Base-by-base conservation (phyloP, 1,140 invertebrate genomes). In the Adelges cooleyi region DNA sequence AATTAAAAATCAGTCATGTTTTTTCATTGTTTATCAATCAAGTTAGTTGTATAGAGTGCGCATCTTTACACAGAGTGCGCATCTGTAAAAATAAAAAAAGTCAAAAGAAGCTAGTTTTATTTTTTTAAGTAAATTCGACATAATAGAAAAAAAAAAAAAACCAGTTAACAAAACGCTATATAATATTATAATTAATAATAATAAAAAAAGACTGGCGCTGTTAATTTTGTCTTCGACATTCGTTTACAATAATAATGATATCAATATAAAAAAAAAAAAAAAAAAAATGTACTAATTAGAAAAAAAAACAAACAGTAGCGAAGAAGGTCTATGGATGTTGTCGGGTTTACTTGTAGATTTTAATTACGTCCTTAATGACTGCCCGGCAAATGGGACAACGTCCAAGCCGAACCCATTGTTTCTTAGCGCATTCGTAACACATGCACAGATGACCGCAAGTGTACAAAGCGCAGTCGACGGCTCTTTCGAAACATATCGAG, bases 381-480 rank as follows among this genome's bases (percentile, higher is more conserved):
- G 92, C 90, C 46, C 94, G 78, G 74, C 95, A 98, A 18, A 98
- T 84, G 0, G 95, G 95, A 76, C 95, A 98, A 69, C 92, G 87
- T 1, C 89, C 89, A 71, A 89, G 89, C 18, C 88, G 86, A 42
- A 86, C 79, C 87, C 91, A 94, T 72, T 95, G 90, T 69, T 93
- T 86, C 15, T 89, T 81, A 2, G 93, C 93, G 77, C 94, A 97
- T n/a, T 90, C 80, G 72, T 92, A 97, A 74, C 95, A 98, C 92
- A 97, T 95, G 73, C 95, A 98, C 90, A 98, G 95, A 78, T 98
- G 94, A 40, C 95, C 94, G 75, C 95, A 98, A 78, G 89, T 92
- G 73, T 98, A 97, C 18, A 98, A 78, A 20, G 95, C 94, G 70
- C 89, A 88, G 75, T 98, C 90, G 50, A 95, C 91, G 54, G 83